These are phyloP conservation scores for Piaya cayana DNA, from an alignment of 2,113 vertebrate species.

Conservation along the genomic window DNA sequence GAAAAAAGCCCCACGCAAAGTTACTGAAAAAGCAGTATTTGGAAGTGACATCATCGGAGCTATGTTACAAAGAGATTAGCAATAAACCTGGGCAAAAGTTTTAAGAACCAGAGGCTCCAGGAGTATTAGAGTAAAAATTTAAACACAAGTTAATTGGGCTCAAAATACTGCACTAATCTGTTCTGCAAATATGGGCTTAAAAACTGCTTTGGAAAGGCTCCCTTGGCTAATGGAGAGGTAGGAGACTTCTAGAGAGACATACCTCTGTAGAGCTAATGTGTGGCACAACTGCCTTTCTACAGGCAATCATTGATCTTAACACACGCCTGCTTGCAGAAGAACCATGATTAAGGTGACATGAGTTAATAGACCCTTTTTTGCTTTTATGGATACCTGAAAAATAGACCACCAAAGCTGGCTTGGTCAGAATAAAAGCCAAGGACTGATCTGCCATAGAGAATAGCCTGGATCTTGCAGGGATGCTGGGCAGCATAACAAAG, in stretches of 20 bases:
- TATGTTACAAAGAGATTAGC: constrained; percentile 34
- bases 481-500: background rate
- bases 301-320: background rate
- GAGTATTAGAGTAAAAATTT: background rate
- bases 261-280: background rate
- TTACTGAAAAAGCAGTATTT: background rate
- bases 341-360: background rate
- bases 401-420: background rate
- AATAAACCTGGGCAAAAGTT: constrained; percentile 26
- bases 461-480: background rate
- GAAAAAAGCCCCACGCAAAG: background rate
- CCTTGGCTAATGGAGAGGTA: background rate
- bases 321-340: background rate
- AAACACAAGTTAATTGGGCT: constrained; percentile 27
- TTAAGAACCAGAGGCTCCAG: constrained; percentile 43
- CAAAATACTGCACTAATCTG: constrained; percentile 25
- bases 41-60: background rate
- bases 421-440: background rate
- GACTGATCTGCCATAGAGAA: background rate
- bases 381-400: background rate
- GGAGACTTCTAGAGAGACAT: background rate
- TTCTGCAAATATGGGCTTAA: constrained; percentile 9
- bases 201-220: constrained; percentile 11
- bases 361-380: background rate
- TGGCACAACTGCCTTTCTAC: background rate